Base-by-base conservation (phyloP, 2,113 vertebrate species). In the Microtus oregoni region DNA sequence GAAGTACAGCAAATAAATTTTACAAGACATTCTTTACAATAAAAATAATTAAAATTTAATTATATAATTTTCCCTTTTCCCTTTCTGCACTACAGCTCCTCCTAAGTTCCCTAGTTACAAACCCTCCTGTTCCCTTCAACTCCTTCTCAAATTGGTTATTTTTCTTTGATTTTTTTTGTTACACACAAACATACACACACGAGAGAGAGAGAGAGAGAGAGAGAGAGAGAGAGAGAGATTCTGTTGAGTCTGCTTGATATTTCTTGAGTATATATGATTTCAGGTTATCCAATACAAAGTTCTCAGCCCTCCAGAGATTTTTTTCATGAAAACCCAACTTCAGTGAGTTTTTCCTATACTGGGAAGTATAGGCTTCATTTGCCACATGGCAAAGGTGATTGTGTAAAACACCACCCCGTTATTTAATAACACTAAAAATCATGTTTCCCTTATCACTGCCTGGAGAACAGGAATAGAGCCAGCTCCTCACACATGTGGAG, bases 1-100 rank as follows among this genome's bases (percentile, higher is more conserved):
- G 41, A 92, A 50, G 88, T 55, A 85, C 14, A 81, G 44, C 30
- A 95, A 90, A 44, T 12, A 87, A 90, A 88, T 14, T 12, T 91
- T n/a, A 47, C n/a, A 38, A 87, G 38, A 91, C 15, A 90, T 24
- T 35, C 7, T 70, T 77, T 47, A 77, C 24, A 77, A 73, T 73
- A 73, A 73, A n/a, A 73, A 38, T 38, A 38, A 77, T 77, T 77
- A 77, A 77, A 77, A 47, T 77, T 28, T 47, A 77, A 47, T 77
- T 77, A 30, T 30, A 47, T 47, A 77, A 30, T 47, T 77, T 47
- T 22, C 72, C 72, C 9, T 26, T 22, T 24, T 41, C 72, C 12
- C 20, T 24, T 77, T 44, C 26, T 14, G 17, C 13, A 77, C 75
- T 17, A 7, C 6, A 47, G 28, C 26, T 28, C 3, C 75, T 77